These are phyloP conservation scores for Dreissena rostriformis DNA, from an alignment of 1,140 invertebrate species.

Conservation along the genomic window DNA sequence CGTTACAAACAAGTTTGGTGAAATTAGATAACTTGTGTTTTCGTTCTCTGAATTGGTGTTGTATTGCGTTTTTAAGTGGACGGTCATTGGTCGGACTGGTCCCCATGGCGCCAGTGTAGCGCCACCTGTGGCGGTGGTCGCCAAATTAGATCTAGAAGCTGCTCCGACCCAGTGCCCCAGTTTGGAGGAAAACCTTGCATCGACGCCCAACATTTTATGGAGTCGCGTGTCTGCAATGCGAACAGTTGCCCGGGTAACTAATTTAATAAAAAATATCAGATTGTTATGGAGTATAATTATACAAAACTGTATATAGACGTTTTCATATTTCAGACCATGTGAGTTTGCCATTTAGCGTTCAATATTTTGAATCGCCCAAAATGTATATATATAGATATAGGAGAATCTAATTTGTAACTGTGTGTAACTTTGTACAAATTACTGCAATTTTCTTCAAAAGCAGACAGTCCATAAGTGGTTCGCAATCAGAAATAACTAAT, in stretches of 20 bases:
- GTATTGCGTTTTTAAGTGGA: conserved; percentile 60
- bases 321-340: not conserved
- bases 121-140: conserved; percentile 63
- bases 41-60: too few relatives aligned
- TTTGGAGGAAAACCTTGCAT: conserved; percentile 72
- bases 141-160: conserved; percentile 60
- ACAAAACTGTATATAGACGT: not conserved
- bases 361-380: too few relatives aligned
- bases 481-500: too few relatives aligned
- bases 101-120: conserved; percentile 64
- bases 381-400: too few relatives aligned
- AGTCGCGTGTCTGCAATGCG: not conserved
- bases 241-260: not conserved
- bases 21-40: too few relatives aligned
- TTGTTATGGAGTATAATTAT: not conserved
- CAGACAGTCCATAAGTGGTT: too few relatives aligned
- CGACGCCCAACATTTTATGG: conserved; percentile 22
- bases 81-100: conserved; percentile 69
- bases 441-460: too few relatives aligned
- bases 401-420: too few relatives aligned
- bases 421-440: too few relatives aligned
- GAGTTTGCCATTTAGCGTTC: too few relatives aligned
- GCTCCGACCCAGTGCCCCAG: conserved; percentile 67
- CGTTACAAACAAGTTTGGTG: too few relatives aligned
- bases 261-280: not conserved